Evolutionary conservation across 2,797 vertebrate genomes (phyloP).

Genomic region (Alectoris magna): DNA sequence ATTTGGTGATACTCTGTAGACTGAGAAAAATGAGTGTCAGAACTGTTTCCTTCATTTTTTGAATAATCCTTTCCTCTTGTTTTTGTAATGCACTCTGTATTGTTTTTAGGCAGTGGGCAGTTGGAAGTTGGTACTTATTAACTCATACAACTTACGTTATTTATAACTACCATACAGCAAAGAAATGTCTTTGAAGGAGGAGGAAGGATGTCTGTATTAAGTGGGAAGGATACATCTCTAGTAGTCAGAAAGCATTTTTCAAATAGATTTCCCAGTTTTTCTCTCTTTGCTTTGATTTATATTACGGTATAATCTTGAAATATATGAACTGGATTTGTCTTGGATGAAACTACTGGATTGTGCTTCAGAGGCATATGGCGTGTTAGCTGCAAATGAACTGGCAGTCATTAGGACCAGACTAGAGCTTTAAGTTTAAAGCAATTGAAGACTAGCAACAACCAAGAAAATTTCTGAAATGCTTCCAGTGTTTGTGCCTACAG

Average conservation of each 20-base stretch:
- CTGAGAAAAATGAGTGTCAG: not conserved
- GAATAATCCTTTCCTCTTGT: not conserved
- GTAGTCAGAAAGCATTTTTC: not conserved
- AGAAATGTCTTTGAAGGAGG: not conserved
- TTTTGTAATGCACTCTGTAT: not conserved
- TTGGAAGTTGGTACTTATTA: not conserved
- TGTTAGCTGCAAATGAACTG: not conserved
- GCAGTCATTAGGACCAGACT: not conserved
- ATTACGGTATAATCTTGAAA: not conserved
- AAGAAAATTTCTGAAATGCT: not conserved
- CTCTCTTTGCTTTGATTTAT: not conserved
- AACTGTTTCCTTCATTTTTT: not conserved
- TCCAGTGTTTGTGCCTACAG: not conserved
- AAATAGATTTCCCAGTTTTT: not conserved
- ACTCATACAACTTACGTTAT: not conserved
- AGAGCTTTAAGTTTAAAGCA: not conserved
- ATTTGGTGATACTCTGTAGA: not conserved
- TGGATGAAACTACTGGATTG: not conserved
- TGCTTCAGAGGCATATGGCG: not conserved
- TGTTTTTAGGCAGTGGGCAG: not conserved
- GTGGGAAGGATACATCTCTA: not conserved
- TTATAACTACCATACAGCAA: not conserved
- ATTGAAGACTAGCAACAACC: not conserved
- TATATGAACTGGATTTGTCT: not conserved
- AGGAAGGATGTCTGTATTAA: not conserved